A percentile compares a stretch with the other conserved stretches of the same genome.
phyloP scores from a whole-genome alignment of 1,140 invertebrate species.

The Trissolcus basalis region DNA sequence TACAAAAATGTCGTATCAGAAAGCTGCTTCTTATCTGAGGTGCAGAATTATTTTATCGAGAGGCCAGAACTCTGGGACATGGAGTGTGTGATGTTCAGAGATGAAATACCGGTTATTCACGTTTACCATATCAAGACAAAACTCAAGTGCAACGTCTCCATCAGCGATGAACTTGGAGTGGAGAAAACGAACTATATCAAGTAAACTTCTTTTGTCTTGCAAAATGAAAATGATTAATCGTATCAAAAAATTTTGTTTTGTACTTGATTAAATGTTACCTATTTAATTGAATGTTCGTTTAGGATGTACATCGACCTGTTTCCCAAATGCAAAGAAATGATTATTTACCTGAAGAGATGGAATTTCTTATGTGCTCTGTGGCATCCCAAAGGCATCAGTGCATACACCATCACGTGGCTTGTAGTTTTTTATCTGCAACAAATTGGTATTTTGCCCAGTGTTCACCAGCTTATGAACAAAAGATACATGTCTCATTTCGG shows the following conservation, averaged over 20 bases:
- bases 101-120: conserved; percentile 77
- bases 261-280: too few species aligned
- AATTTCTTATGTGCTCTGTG: conserved; percentile 48
- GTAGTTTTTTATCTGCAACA: conserved; percentile 66
- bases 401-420: conserved; percentile 62
- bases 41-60: conserved; percentile 46
- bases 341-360: conserved; percentile 78
- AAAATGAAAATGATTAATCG: too few species aligned
- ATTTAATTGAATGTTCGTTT: too few species aligned
- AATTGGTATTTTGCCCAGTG: conserved; percentile 26
- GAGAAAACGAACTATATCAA: conserved; percentile 75
- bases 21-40: conserved; percentile 29
- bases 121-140: conserved; percentile 71
- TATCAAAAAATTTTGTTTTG: too few species aligned
- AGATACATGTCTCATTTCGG: conserved; percentile 9
- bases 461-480: conserved; percentile 27
- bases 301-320: conserved; percentile 68
- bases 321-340: conserved; percentile 65
- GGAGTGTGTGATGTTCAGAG: conserved; percentile 38
- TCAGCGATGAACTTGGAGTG: conserved; percentile 75
- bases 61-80: conserved; percentile 47
- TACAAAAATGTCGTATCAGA: conserved; percentile 26
- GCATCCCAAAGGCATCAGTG: conserved; percentile 53
- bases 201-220: conserved; percentile 46
- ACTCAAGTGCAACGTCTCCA: conserved; percentile 77